Evolutionary conservation across 2,797 vertebrate genomes (phyloP).

Genomic region (Phoebastria nigripes): DNA sequence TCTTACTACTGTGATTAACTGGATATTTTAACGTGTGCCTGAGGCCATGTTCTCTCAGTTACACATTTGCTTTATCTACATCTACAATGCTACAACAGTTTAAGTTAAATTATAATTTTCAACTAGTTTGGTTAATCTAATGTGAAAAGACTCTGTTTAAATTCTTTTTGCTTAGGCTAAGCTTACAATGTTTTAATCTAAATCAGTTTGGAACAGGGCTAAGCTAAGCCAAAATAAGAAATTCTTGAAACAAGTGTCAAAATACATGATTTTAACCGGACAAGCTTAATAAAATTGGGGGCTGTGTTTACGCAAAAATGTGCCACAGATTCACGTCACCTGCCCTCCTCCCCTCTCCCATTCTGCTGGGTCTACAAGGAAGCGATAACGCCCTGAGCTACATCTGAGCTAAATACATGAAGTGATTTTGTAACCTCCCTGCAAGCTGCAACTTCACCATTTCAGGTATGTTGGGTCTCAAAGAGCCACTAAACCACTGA

Average conservation of each 20-base stretch:
- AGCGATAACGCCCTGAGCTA: not conserved
- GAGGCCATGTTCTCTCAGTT: slow-evolving; percentile 18
- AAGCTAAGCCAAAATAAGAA: not conserved
- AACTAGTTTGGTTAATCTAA: not conserved
- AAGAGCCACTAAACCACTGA: not conserved
- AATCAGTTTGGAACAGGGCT: not conserved
- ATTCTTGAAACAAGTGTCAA: not conserved
- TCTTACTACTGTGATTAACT: not conserved
- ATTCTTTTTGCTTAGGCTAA: not conserved
- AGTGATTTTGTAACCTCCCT: not conserved
- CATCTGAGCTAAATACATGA: not conserved
- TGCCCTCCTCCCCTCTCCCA: not conserved
- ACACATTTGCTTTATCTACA: not conserved
- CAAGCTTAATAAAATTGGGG: not conserved
- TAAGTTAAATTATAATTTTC: slow-evolving; percentile 10
- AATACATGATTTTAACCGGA: not conserved
- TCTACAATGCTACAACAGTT: not conserved
- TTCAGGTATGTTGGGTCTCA: not conserved
- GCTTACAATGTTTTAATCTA: not conserved
- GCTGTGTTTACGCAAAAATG: not conserved
- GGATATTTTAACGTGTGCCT: not conserved
- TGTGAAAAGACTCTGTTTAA: not conserved
- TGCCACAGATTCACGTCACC: not conserved
- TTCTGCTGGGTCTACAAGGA: not conserved
- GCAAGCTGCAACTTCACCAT: not conserved